Percentiles rank a stretch among this genome's conserved stretches.
Evolutionary conservation across 2,797 vertebrate species (phyloP).

Genomic region (Eurystomus glaucurus): DNA sequence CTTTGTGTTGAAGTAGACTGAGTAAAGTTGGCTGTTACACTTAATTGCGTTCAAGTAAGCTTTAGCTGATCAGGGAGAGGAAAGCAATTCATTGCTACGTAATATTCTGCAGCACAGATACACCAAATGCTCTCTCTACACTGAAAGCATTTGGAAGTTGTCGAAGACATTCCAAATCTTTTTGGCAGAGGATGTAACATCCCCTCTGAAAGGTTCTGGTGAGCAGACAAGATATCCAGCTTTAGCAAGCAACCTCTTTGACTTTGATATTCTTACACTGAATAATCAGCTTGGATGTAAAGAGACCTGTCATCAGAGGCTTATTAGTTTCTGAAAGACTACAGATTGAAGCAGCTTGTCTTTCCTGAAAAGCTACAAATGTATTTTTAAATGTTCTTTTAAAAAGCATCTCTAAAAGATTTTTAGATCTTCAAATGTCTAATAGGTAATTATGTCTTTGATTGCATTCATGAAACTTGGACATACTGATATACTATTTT

Average conservation of each 20-base stretch:
- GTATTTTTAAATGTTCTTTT: neutral
- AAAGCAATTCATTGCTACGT: neutral
- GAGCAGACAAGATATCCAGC: neutral
- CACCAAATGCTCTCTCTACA: neutral
- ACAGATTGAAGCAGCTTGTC: neutral
- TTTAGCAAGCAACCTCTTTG: slow-evolving; percentile 5
- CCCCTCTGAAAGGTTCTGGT: neutral
- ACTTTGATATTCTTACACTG: neutral
- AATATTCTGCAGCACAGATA: neutral
- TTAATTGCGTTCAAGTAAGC: neutral
- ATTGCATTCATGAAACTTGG: neutral
- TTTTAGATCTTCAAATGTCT: neutral
- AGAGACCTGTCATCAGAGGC: neutral
- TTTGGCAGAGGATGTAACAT: neutral
- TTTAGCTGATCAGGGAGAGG: neutral
- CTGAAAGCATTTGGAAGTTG: slow-evolving; percentile 1
- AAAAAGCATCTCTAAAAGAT: neutral
- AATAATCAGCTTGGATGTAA: slow-evolving; percentile 3
- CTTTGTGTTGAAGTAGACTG: neutral
- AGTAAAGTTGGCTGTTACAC: neutral
- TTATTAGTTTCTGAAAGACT: neutral
- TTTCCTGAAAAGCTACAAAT: neutral
- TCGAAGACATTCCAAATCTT: neutral
- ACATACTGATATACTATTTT: neutral
- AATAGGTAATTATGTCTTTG: neutral